Evolutionary conservation across 92 coral and sea anemone genomes (phyloP), one percentile per base, ranked within the genome.

Genomic region (Zoanthus sociatus): DNA sequence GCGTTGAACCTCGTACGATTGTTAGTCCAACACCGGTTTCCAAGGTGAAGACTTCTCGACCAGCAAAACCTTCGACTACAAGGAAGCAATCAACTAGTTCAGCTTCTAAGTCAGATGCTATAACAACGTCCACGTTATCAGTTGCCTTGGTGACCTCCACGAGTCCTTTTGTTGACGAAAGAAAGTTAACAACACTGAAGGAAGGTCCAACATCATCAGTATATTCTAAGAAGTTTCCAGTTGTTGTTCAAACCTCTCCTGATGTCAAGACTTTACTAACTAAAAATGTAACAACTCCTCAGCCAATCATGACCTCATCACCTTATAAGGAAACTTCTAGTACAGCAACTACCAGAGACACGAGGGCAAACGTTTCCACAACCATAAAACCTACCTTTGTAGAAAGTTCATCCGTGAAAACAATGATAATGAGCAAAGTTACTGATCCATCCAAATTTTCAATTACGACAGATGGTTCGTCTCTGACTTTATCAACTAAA

Each of bases 401-500:
- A 9, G 12, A 50, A 50, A 50, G 0, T 2, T 7, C 55, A 50
- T 50, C 55, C 7, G 55, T 0, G 55, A 9, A 5, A 50, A 50
- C 12, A 50, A 7, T 50, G 55, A 11, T 50, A 1, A 5, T 3
- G 7, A 50, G 9, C 6, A 48, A 48, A 9, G 9, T 9, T 5
- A 48, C 53, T 48, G 53, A 5, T 48, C 53, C 53, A 48, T 5
- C 6, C 9, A 48, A 5, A 9, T 48, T 48, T 48, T 5, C 12
- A 50, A 9, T 50, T 50, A 50, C 55, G 1, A 50, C 55, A 50
- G 55, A 50, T 3, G 7, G 55, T 50, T 11, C 55, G 8, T 50
- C 55, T 50, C 26, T 63, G 30, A 31, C 88, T 70, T 47, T 72
- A 84, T n/a, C 21, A 8, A 31, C 88, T 14, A 14, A 60, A 73